phyloP scores from a whole-genome alignment of 2,113 vertebrate species.

The Nibea coibor region DNA sequence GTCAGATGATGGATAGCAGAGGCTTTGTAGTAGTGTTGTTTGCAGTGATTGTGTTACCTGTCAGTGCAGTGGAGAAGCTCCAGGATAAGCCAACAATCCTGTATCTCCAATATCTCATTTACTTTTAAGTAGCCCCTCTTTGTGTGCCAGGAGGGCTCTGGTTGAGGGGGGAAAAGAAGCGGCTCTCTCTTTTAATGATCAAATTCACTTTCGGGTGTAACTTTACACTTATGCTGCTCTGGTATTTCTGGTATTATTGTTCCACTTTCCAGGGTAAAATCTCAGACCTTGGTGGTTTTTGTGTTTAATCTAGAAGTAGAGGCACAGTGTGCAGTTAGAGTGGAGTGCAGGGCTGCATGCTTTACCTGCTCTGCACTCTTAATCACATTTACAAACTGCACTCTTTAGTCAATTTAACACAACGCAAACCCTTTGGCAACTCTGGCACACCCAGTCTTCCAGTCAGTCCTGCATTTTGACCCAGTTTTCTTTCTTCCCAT shows the following conservation, averaged over 20 bases:
- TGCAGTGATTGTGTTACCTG: slow-evolving; percentile 68
- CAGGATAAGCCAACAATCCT: slow-evolving; percentile 50
- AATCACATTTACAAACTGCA: slow-evolving; percentile 18
- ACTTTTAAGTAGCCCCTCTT: slow-evolving; percentile 21
- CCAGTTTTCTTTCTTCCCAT: slow-evolving; percentile 30
- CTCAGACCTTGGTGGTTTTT: neutral
- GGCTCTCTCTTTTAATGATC: slow-evolving; percentile 7
- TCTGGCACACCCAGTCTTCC: slow-evolving; percentile 18
- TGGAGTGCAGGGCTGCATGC: neutral
- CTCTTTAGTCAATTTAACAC: slow-evolving; percentile 15
- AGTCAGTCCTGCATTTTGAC: slow-evolving; percentile 32
- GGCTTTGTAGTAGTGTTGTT: slow-evolving; percentile 55
- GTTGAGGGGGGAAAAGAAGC: neutral
- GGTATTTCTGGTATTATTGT: slow-evolving; percentile 26
- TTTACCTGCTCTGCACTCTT: neutral
- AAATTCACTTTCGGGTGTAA: neutral
- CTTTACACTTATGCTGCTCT: slow-evolving; percentile 14
- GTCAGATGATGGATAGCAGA: slow-evolving; percentile 51
- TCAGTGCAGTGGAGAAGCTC: slow-evolving; percentile 21
- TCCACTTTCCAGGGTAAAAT: neutral
- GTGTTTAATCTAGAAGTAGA: neutral
- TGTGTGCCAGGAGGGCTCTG: slow-evolving; percentile 10
- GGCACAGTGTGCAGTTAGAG: neutral
- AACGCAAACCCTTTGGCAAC: neutral
- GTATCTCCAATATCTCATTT: slow-evolving; percentile 60